A percentile compares a stretch with the other conserved stretches of the same genome.
phyloP scores from a whole-genome alignment of 2,888 invertebrate species.

The Drosophila cracens region DNA sequence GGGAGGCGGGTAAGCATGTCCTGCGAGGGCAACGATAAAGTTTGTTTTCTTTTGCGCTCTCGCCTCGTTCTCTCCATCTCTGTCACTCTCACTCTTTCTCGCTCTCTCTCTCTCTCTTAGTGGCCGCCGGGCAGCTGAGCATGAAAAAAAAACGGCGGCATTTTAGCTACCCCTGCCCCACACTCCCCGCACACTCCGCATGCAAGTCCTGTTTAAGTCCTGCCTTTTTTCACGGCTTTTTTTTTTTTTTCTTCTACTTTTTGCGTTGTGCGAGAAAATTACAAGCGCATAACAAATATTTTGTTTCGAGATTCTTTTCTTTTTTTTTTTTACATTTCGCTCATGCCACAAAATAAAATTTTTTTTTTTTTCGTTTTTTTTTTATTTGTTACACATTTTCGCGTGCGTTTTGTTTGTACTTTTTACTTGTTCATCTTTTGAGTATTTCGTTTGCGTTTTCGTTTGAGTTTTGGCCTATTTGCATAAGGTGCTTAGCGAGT shows the following conservation, averaged over 20 bases:
- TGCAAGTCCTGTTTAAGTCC: constrained; percentile 5
- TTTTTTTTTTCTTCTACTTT: constrained; percentile 16
- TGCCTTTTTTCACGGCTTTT: constrained; percentile 45
- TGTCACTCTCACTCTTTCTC: constrained; percentile 1
- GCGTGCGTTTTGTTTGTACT: constrained; percentile 43
- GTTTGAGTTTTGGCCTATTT: constrained; percentile 54
- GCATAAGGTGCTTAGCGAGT: constrained; percentile 72
- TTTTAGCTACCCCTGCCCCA: constrained; percentile 27
- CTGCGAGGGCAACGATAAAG: constrained; percentile 70
- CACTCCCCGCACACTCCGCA: neutral
- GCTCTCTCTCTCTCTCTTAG: constrained; percentile 15
- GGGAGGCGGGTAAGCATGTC: constrained; percentile 49
- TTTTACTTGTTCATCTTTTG: constrained; percentile 15
- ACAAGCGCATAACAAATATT: constrained; percentile 80
- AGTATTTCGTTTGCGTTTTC: constrained; percentile 17
- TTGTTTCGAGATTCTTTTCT: constrained; percentile 68
- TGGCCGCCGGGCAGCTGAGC: constrained; percentile 62
- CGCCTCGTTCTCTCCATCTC: constrained; percentile 15
- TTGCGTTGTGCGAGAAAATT: constrained; percentile 61
- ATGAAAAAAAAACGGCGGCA: constrained; percentile 55
- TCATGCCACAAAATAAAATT: neutral
- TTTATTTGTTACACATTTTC: constrained; percentile 46
- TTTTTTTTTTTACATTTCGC: constrained; percentile 8
- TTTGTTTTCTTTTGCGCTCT: constrained; percentile 48
- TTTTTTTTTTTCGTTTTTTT: neutral